Base-by-base conservation (phyloP, 2,797 vertebrate species). In the Arctocebus calabarensis region DNA sequence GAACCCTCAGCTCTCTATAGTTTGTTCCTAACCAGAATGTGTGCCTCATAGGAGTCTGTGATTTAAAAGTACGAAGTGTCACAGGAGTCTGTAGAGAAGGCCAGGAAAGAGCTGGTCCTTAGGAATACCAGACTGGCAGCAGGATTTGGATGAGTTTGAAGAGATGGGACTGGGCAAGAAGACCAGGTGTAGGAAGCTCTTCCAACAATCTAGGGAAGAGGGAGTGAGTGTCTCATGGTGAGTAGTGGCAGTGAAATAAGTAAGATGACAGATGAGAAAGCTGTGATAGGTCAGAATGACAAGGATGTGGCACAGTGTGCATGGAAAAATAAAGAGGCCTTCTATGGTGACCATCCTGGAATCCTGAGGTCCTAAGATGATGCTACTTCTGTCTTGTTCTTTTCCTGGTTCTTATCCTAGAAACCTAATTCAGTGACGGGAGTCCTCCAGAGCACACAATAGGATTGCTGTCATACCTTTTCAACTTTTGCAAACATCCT, bases 401-500 rank as follows among this genome's bases (percentile, higher is more conserved):
- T 20, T 94, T 75, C 43, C 48, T 66, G 4, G 57, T 29, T 87
- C 88, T 77, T n/a, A 4, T 77, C 75, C 79, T 55, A 93, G 91
- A 86, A 91, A 92, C 3, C 19, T 29, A 57, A 8, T 7, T 77
- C 8, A 93, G 43, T 75, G 29, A 61, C 48, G 29, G 12, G 62
- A 37, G 32, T 37, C 9, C 19, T 85, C 61, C 79, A 86, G 59
- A 74, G 14, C n/a, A 3, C 29, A 17, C 25, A 1, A 40, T 16
- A 32, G 62, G 48, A 85, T 61, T 32, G 14, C 1, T 59, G 70
- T 83, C 34, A 14, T 74, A 61, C 23, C 20, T 84, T 90, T 91
- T 66, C 25, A 25, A 19, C 16, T 43, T 86, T 87, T 88, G 40
- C 45, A 93, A 43, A 75, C 52, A 84, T 7, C 45, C 29, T 27